These are phyloP conservation scores for Xiphorhynchus erythropygius DNA, from an alignment of 2,797 vertebrate species.

Conservation along the genomic window DNA sequence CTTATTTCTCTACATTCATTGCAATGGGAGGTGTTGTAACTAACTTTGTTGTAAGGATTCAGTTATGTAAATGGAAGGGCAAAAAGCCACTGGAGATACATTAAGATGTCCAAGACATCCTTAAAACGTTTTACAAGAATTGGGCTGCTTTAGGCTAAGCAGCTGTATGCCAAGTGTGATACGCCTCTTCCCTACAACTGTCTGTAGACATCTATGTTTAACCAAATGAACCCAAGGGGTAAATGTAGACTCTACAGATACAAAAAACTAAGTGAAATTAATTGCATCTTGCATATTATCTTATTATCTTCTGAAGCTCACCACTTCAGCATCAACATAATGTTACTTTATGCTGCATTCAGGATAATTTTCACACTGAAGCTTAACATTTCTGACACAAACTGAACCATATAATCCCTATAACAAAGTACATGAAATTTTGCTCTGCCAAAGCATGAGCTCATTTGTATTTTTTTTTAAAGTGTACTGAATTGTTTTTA, in stretches of 20 bases:
- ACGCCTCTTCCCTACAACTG: accelerated
- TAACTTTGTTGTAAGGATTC: background rate
- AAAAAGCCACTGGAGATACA: background rate
- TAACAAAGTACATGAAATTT: background rate
- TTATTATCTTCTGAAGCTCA: background rate
- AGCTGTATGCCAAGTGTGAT: background rate
- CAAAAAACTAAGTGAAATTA: background rate
- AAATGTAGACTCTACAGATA: background rate
- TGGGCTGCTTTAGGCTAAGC: background rate
- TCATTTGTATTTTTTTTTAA: background rate
- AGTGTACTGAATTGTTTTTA: background rate
- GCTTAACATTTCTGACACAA: background rate
- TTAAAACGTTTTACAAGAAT: background rate
- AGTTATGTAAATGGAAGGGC: background rate
- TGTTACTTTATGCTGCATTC: background rate
- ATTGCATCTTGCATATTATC: accelerated
- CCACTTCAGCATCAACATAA: background rate
- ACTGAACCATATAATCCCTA: background rate
- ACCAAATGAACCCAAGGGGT: background rate
- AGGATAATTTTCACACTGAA: background rate
- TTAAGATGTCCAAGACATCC: background rate
- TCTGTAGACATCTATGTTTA: background rate
- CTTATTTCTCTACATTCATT: background rate
- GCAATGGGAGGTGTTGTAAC: background rate
- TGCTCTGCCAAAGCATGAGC: background rate